Conservation (phyloP, 2,113 vertebrate species). For the Panthera uncia region DNA sequence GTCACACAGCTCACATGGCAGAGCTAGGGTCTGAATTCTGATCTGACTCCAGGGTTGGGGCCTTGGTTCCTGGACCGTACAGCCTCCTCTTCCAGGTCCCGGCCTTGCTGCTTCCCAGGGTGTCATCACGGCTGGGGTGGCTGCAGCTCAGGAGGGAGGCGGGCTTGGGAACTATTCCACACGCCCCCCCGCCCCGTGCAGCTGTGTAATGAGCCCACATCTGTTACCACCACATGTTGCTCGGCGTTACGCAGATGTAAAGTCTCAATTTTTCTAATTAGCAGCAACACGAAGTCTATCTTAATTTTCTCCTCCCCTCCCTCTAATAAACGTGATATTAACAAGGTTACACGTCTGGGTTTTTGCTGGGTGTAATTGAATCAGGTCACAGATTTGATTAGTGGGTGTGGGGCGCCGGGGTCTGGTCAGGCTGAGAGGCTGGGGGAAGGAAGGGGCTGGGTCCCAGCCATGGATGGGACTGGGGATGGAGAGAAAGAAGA, state of each 20-base stretch:
- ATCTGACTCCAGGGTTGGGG: neutral
- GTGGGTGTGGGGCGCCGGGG: conserved; percentile 76
- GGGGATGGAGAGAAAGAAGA: neutral
- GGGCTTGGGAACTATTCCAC: conserved; percentile 81
- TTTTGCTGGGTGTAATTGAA: conserved; percentile 85
- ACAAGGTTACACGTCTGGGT: conserved; percentile 87
- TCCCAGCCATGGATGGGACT: neutral
- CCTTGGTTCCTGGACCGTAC: rapidly evolving
- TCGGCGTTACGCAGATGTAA: conserved; percentile 87
- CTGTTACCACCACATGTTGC: conserved; percentile 90
- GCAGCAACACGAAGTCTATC: conserved; percentile 89
- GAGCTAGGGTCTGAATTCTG: neutral
- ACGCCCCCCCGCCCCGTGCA: conserved; percentile 79
- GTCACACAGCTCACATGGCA: neutral
- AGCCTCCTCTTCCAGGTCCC: neutral
- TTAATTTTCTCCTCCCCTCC: conserved; percentile 89
- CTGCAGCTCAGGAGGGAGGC: conserved; percentile 64
- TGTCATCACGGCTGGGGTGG: neutral
- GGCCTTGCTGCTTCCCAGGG: neutral
- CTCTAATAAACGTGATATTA: conserved; percentile 90
- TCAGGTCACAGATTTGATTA: conserved; percentile 85
- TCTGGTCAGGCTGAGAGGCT: conserved; percentile 69
- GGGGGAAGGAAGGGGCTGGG: neutral
- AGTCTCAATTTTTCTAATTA: conserved; percentile 92
- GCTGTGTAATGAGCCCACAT: conserved; percentile 90